Evolutionary conservation across 2,113 vertebrate genomes (phyloP).

Genomic region (Andinoacara biseriatus): DNA sequence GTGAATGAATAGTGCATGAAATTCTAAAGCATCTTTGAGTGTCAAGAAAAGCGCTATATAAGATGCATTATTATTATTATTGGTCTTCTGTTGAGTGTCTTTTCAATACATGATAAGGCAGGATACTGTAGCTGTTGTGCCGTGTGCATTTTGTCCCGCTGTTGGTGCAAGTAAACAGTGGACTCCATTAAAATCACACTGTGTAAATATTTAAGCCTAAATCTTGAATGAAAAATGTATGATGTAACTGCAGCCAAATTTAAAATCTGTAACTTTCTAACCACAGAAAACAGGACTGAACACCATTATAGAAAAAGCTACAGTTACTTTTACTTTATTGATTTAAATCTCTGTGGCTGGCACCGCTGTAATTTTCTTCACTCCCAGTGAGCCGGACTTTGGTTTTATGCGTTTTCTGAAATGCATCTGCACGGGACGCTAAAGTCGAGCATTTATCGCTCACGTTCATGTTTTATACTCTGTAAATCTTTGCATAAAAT

Average conservation of each 20-base stretch:
- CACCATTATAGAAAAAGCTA: neutral
- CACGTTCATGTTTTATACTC: neutral
- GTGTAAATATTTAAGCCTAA: neutral
- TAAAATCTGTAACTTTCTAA: neutral
- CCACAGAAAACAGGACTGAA: neutral
- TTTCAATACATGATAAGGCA: neutral
- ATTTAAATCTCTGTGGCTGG: neutral
- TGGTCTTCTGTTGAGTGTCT: neutral
- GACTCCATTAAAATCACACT: neutral
- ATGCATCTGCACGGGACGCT: neutral
- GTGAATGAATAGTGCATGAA: too few species aligned
- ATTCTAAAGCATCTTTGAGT: too few species aligned
- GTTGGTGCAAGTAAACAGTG: neutral
- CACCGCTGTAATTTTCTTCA: neutral
- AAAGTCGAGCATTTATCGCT: neutral
- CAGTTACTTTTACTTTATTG: neutral
- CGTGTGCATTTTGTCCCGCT: neutral
- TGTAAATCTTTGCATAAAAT: neutral
- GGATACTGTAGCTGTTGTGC: neutral
- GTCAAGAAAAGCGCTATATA: too few species aligned
- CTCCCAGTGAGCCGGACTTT: neutral
- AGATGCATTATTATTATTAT: too few species aligned
- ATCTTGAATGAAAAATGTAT: neutral
- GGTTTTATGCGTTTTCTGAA: neutral
- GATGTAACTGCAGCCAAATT: neutral